A percentile compares a stretch with the other conserved stretches of the same genome.
Evolutionary conservation across 2,888 invertebrate genomes (phyloP).

Genomic region (Calameuta idolon): DNA sequence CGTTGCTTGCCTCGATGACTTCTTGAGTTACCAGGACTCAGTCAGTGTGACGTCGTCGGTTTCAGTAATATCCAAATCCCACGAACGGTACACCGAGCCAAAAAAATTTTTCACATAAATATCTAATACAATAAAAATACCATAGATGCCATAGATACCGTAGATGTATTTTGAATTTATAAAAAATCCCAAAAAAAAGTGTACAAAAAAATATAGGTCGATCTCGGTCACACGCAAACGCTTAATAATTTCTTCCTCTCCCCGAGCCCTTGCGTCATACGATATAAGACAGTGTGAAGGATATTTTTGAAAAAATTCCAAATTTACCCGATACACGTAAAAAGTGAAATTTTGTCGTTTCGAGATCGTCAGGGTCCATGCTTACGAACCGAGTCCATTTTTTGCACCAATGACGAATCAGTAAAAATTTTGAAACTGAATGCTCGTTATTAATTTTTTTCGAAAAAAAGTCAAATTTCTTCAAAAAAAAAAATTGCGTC

Average conservation of each 20-base stretch:
- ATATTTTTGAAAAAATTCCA: not conserved
- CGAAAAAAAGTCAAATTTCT: not conserved
- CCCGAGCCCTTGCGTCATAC: not conserved
- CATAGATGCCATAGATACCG: no score
- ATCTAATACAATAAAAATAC: not conserved
- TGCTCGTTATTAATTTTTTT: not conserved
- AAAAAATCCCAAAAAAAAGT: not conserved
- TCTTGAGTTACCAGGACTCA: not conserved
- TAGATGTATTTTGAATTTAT: not conserved
- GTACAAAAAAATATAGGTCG: not conserved
- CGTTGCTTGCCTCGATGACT: not conserved
- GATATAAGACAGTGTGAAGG: not conserved
- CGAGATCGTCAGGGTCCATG: not conserved
- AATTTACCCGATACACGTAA: not conserved
- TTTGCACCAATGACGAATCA: rapidly evolving
- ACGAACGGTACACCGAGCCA: not conserved
- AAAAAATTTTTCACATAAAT: not conserved
- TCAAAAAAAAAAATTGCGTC: not conserved
- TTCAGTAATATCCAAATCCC: not conserved
- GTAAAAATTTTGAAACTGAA: not conserved
- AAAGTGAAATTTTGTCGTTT: not conserved
- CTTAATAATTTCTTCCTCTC: not conserved
- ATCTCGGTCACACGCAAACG: not conserved
- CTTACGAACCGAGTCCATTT: not conserved
- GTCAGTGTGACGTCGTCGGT: not conserved